Evolutionary conservation across 2,888 invertebrate genomes (phyloP).

Genomic region (Trichopoda pennipes): DNA sequence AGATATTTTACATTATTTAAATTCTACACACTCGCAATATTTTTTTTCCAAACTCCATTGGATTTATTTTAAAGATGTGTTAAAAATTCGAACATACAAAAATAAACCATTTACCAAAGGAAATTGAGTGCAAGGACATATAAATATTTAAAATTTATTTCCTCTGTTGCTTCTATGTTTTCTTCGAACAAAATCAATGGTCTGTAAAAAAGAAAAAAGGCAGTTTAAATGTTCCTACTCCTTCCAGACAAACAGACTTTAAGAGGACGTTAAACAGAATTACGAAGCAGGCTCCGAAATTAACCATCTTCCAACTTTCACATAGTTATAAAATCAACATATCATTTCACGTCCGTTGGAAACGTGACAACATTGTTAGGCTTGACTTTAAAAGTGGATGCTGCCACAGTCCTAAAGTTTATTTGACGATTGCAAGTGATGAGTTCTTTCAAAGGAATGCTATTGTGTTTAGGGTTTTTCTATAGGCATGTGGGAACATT

Average conservation of each 20-base stretch:
- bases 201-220: slow-evolving; percentile 15
- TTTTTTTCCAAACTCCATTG: background rate
- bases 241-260: background rate
- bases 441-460: no score
- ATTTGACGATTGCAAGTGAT: no score
- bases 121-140: slow-evolving; percentile 56
- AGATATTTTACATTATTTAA: slow-evolving; percentile 20
- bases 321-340: no score
- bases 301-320: background rate
- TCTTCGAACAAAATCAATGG: slow-evolving; percentile 41
- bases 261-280: slow-evolving; percentile 4
- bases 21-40: background rate
- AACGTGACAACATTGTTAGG: no score
- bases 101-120: slow-evolving; percentile 32
- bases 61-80: slow-evolving; percentile 19
- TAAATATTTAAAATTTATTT: slow-evolving; percentile 53
- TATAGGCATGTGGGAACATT: no score
- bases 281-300: background rate
- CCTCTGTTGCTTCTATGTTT: background rate
- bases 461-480: no score
- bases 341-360: no score
- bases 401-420: no score
- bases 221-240: background rate
- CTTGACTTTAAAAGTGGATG: no score
- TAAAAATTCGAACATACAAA: background rate